Base-by-base conservation (phyloP, 2,797 vertebrate genomes). In the Sebastolobus alascanus region DNA sequence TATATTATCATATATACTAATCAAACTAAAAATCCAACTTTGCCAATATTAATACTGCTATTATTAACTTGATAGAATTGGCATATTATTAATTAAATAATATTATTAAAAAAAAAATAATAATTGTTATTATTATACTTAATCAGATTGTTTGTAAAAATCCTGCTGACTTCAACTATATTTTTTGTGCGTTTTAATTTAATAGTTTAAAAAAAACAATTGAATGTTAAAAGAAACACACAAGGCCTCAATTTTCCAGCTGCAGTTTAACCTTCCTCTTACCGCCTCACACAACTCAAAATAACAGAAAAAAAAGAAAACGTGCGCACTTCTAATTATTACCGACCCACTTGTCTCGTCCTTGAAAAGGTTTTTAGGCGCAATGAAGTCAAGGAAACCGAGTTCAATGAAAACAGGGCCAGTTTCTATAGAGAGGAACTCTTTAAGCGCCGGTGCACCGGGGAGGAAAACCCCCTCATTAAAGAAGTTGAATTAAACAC, bases 321-420 rank as follows among this genome's bases (percentile, higher is more conserved):
- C 65, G 71, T 82, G 73, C 74, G 73, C 80, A 84, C 50, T 77
- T 83, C 78, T 29, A 67, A 84, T 94, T 92, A 91, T 90, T 89
- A 90, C 90, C 90, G 90, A 92, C 40, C 78, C 85, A 87, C 73
- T 91, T 92, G 84, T 77, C 69, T 85, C 66, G 87, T 89, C 83
- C 83, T 90, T 85, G 85, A 75, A 82, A 77, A 65, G 81, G 70
- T 81, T 89, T 89, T 88, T 84, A 66, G 55, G 40, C 79, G 63
- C 80, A 79, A 59, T 76, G n/a, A 88, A 84, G 86, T 78, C 79
- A 90, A 82, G 80, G 73, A 92, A 92, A 86, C 67, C 8, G 63
- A 81, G 82, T 88, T 91, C 74, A 91, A 73, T 84, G 56, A 69
- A 89, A 88, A 81, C 79, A 69, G 31, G 77, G 31, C 29, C 80